phyloP scores from a whole-genome alignment of 2,888 invertebrate species.

The Dynastes hyllus region DNA sequence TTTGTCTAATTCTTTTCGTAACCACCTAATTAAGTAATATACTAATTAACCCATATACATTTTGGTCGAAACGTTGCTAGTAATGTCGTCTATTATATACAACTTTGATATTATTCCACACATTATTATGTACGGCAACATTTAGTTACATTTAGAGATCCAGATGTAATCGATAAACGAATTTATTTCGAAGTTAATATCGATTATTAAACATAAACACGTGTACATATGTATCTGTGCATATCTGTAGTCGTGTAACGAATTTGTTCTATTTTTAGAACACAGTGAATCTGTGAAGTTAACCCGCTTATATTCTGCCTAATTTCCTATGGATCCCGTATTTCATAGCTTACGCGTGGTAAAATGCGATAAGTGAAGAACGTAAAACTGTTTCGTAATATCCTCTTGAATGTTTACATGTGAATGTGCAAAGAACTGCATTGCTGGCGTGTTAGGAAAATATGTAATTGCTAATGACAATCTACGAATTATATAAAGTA shows the following conservation, averaged over 20 bases:
- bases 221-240: not conserved
- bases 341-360: not conserved
- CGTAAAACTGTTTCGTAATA: slow-evolving; percentile 21
- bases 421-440: too few species aligned
- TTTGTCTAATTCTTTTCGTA: too few species aligned
- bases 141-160: not conserved
- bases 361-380: slow-evolving; percentile 12
- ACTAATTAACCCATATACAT: too few species aligned
- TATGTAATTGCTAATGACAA: too few species aligned
- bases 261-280: not conserved
- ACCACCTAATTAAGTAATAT: too few species aligned
- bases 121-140: too few species aligned
- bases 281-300: slow-evolving; percentile 4
- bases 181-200: slow-evolving; percentile 17
- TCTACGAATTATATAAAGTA: too few species aligned
- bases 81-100: too few species aligned
- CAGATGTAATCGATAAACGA: slow-evolving; percentile 17
- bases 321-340: not conserved
- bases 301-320: not conserved
- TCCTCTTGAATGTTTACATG: not conserved
- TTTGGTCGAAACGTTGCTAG: too few species aligned
- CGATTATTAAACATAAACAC: slow-evolving; percentile 22
- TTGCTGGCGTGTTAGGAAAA: too few species aligned
- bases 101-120: too few species aligned
- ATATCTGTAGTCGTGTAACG: too few species aligned